A percentile compares a stretch with the other conserved stretches of the same genome.
Evolutionary conservation across 2,888 invertebrate genomes (phyloP).

Genomic region (Nemoura dubitans): DNA sequence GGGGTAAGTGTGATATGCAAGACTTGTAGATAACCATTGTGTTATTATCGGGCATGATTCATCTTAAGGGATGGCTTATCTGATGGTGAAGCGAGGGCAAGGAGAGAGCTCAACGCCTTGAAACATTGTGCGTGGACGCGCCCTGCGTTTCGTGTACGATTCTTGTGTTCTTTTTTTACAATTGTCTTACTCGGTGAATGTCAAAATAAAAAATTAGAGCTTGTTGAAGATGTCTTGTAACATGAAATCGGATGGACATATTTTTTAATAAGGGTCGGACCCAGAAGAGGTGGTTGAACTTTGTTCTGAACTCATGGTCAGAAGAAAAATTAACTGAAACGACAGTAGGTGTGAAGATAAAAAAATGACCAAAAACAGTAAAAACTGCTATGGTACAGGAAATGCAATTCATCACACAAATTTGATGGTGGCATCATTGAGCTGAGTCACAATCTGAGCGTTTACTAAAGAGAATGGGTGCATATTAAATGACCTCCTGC

Average conservation of each 20-base stretch:
- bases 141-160: slow-evolving; percentile 18
- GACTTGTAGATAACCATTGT: neutral
- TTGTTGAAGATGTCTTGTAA: neutral
- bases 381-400: too few species aligned
- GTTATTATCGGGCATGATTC: slow-evolving; percentile 30
- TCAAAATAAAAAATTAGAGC: neutral
- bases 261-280: neutral
- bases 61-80: slow-evolving; percentile 28
- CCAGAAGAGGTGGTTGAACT: neutral
- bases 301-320: neutral
- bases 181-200: neutral
- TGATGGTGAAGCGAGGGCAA: neutral
- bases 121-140: neutral
- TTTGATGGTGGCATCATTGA: too few species aligned
- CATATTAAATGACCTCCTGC: neutral
- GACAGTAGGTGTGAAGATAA: too few species aligned
- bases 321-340: too few species aligned
- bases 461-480: too few species aligned
- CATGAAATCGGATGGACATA: neutral
- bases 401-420: too few species aligned
- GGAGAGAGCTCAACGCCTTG: slow-evolving; percentile 21
- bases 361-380: too few species aligned
- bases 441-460: too few species aligned
- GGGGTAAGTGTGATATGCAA: slow-evolving; percentile 34
- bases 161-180: neutral